Conservation (phyloP, 2,888 invertebrate genomes). For the Heteropelma amictum region DNA sequence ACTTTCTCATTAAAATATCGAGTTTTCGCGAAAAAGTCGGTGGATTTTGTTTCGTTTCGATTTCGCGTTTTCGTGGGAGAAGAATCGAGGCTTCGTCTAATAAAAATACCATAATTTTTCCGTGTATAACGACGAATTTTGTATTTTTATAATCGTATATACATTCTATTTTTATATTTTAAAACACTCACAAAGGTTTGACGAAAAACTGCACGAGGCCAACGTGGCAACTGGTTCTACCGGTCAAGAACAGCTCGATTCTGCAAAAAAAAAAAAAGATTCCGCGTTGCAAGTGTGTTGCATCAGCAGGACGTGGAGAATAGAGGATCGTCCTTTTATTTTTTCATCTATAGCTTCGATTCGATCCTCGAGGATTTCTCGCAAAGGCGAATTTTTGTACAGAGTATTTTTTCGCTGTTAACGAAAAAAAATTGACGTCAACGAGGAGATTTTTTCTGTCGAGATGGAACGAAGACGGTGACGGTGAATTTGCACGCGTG, state of each 20-base stretch:
- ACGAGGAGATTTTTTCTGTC: no score
- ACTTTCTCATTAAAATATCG: no score
- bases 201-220: constrained; percentile 2
- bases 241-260: constrained; percentile 27
- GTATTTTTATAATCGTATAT: neutral
- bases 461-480: no score
- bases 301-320: neutral
- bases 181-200: neutral
- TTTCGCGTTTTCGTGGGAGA: no score
- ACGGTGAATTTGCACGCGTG: no score
- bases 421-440: neutral
- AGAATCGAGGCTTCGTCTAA: no score
- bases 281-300: constrained; percentile 10
- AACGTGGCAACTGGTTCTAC: constrained; percentile 35
- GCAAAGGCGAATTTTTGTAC: neutral
- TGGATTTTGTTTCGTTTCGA: no score
- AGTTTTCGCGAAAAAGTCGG: no score
- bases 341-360: neutral
- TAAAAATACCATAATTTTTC: no score
- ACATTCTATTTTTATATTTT: neutral
- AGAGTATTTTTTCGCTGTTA: no score
- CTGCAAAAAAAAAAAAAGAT: constrained; percentile 7
- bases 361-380: neutral
- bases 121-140: no score
- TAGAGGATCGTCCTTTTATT: constrained; percentile 3